Percentiles rank a stretch among this genome's conserved stretches.
Evolutionary conservation across 2,888 invertebrate species (phyloP).

Genomic region (Caenorhabditis sp.): DNA sequence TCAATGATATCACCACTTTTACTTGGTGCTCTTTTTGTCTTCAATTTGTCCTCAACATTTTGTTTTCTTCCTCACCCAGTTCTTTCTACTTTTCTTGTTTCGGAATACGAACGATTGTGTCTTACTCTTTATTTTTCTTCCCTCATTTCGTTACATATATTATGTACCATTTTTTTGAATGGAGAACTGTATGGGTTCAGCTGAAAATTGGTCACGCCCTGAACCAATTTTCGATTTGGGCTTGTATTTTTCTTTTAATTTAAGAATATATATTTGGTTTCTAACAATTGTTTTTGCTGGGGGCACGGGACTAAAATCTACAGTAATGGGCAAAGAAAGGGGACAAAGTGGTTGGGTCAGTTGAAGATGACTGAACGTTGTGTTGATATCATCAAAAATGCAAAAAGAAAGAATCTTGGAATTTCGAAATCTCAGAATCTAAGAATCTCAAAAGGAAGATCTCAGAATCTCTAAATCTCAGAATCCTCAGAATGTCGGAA

Average conservation of each 20-base stretch:
- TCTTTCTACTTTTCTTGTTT: neutral
- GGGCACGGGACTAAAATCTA: neutral
- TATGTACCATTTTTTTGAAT: conserved; percentile 54
- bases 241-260: conserved; percentile 22
- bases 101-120: conserved; percentile 21
- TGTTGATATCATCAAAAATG: too few species aligned
- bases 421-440: too few species aligned
- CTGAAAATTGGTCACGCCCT: conserved; percentile 7
- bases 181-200: neutral
- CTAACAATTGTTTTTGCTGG: conserved; percentile 2
- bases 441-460: too few species aligned
- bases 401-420: too few species aligned
- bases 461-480: too few species aligned
- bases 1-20: conserved; percentile 13
- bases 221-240: conserved; percentile 1
- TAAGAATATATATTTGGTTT: conserved; percentile 47
- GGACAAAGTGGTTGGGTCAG: too few species aligned
- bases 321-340: too few species aligned
- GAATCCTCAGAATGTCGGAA: too few species aligned
- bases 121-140: neutral
- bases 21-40: conserved; percentile 50
- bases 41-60: conserved; percentile 4
- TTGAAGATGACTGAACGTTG: too few species aligned
- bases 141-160: conserved; percentile 8
- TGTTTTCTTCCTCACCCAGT: neutral